Evolutionary conservation across 2,113 vertebrate species (phyloP).

Genomic region (Candoia aspera): DNA sequence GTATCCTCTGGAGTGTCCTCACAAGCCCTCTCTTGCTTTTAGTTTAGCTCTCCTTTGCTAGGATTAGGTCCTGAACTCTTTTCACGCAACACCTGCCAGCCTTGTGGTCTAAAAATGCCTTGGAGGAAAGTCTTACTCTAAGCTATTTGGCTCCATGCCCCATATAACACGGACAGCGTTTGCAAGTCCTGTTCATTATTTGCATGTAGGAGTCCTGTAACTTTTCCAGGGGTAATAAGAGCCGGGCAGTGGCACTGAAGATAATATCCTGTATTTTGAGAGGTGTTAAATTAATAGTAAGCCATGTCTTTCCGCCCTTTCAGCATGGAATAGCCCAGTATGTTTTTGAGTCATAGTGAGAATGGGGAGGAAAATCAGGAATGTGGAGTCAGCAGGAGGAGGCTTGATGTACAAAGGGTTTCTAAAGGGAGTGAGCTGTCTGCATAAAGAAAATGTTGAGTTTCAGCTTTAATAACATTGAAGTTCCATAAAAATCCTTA

Average conservation of each 20-base stretch:
- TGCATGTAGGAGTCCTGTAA: too few relatives aligned
- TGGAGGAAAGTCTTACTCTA: background rate
- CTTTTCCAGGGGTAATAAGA: background rate
- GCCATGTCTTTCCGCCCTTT: background rate
- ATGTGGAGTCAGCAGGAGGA: background rate
- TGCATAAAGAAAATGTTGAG: background rate
- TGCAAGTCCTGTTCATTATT: background rate
- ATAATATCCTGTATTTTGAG: background rate
- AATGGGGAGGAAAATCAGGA: background rate
- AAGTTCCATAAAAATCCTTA: background rate
- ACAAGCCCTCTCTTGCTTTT: background rate
- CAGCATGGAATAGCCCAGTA: background rate
- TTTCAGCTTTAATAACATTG: background rate
- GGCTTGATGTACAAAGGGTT: background rate
- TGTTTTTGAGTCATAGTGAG: background rate
- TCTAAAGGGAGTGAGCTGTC: background rate
- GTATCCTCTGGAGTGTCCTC: rapidly evolving
- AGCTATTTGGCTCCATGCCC: background rate
- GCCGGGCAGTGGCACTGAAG: too few relatives aligned
- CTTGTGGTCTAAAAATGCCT: conserved; percentile 10
- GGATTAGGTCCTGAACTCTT: background rate
- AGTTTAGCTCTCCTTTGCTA: background rate
- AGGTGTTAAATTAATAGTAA: background rate
- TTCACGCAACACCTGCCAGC: background rate
- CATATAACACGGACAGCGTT: background rate